Conservation (phyloP, 2,113 vertebrate genomes). For the Pelmatolapia mariae region DNA sequence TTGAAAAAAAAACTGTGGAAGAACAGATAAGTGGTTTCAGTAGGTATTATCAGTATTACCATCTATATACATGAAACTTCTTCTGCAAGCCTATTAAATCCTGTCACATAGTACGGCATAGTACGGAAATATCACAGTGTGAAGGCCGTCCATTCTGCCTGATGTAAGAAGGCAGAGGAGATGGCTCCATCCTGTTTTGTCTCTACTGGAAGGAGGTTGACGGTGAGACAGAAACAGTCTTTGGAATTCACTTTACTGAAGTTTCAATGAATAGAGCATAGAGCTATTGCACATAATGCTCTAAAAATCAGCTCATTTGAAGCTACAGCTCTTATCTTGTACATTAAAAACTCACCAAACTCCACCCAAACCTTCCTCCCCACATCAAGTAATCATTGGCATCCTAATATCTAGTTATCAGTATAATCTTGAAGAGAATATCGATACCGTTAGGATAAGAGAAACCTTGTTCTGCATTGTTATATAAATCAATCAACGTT, state of each 20-base stretch:
- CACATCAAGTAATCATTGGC: not conserved
- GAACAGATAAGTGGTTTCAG: not conserved
- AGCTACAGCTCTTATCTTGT: not conserved
- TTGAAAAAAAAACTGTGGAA: not conserved
- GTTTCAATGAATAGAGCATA: not conserved
- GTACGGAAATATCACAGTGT: not conserved
- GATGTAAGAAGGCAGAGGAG: not conserved
- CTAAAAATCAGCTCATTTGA: not conserved
- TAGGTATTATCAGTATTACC: not conserved
- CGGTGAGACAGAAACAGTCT: not conserved
- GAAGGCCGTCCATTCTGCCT: not conserved
- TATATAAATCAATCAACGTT: not conserved
- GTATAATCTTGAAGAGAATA: not conserved
- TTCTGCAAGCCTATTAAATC: not conserved
- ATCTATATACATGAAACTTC: not conserved
- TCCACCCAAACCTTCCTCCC: not conserved
- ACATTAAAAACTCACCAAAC: not conserved
- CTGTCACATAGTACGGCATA: not conserved
- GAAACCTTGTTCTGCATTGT: not conserved
- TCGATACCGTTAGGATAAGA: conserved; percentile 2
- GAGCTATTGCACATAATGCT: not conserved
- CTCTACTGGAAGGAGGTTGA: not conserved
- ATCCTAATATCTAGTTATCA: not conserved
- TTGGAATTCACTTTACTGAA: not conserved
- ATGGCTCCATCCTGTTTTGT: not conserved